These are phyloP conservation scores for Ailurus styani DNA, from an alignment of 2,113 vertebrate genomes.

Conservation along the genomic window DNA sequence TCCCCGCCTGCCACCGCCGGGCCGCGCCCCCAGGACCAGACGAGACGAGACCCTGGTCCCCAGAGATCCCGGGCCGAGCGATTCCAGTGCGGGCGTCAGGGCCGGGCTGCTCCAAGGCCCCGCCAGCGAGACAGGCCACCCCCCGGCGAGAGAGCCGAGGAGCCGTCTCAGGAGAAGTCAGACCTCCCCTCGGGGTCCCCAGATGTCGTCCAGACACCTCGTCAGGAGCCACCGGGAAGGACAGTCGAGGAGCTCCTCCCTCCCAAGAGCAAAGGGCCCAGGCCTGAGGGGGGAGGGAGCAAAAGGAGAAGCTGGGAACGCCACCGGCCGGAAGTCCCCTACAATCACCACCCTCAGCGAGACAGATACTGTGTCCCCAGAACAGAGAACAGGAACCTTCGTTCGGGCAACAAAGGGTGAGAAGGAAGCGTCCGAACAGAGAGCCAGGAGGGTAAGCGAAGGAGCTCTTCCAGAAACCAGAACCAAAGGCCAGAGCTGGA, in stretches of 20 bases:
- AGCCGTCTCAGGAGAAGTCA: neutral
- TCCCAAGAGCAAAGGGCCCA: neutral
- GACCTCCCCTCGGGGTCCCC: neutral
- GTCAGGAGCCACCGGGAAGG: fast-evolving
- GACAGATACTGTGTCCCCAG: neutral
- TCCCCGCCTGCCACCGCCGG: fast-evolving
- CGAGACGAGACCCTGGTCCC: neutral
- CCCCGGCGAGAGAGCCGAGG: neutral
- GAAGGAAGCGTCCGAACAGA: neutral
- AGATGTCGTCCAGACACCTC: neutral
- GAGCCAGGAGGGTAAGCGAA: neutral
- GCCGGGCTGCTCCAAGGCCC: neutral
- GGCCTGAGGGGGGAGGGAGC: fast-evolving
- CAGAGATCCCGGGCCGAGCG: neutral
- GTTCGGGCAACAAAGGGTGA: neutral
- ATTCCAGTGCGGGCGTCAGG: neutral
- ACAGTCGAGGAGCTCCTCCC: neutral
- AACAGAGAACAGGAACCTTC: neutral
- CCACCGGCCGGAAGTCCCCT: neutral
- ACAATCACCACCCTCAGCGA: neutral
- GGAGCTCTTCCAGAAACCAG: neutral
- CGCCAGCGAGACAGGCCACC: fast-evolving
- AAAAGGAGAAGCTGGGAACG: neutral
- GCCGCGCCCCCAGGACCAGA: neutral
- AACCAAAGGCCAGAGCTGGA: neutral